Base-by-base conservation (phyloP, 2,888 invertebrate species). In the Phoronis australis region DNA sequence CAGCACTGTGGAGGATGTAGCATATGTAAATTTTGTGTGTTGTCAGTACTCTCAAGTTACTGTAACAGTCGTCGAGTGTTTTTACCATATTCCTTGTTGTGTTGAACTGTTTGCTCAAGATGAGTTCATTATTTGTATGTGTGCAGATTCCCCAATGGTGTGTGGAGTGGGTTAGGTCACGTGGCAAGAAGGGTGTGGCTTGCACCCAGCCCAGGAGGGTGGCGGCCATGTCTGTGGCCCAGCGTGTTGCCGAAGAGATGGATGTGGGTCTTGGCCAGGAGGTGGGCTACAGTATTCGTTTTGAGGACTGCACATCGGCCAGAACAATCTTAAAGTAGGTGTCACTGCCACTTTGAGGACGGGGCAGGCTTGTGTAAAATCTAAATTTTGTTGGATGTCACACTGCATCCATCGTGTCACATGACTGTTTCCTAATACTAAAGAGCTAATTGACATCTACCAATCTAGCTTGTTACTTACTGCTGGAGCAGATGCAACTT, bases 161-260 rank as follows among this genome's bases (percentile, higher is more conserved):
- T 55, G 59, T 79, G 40, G 78, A 79, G 55, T 79, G 74, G 73
- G 74, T 73, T 3, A 52, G 72, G 41, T 63, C 66, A 22, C 61
- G 69, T 21, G 37, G 43, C 12, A 82, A 80, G 58, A 87, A 87
- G 71, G 87, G 85, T 3, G 96, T 97, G 0, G 93, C 95, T 4
- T 99, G 97, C 76, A 99, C 99, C 0, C 95, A 95, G 74, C 96
- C 93, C 0, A 84, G 97, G 60, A 80, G 99, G 80, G 99, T 99
- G 47, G 99, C 99, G 0, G 99, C 99, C 4, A 99, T 99, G 97
- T 94, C 94, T 0, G 99, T 99, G 0, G 97, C 99, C 0, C 95
- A 97, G 72, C 83, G 99, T 75, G 99, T 99, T 0, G 93, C 97
- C 0, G 97, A 99, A 73, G 99, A 99, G 80, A 96, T 99, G 97